phyloP scores from a whole-genome alignment of 2,888 invertebrate genomes.

The Cheilosia urbana region DNA sequence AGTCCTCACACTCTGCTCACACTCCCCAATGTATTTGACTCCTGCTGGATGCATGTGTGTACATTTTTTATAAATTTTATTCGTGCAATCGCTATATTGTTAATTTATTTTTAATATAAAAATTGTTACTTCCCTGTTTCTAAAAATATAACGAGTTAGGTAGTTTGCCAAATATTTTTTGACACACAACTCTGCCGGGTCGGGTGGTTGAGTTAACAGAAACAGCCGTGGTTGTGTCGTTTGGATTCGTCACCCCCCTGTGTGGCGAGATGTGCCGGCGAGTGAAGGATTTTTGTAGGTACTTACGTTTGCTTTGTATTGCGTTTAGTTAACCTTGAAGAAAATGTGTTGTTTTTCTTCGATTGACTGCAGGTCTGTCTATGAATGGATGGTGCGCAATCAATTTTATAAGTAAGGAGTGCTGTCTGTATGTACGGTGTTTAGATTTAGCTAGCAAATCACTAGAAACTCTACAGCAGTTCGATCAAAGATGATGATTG shows the following conservation, averaged over 20 bases:
- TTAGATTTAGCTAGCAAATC: too few species aligned
- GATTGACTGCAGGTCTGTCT: slow-evolving; percentile 1
- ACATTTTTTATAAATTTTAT: slow-evolving; percentile 2
- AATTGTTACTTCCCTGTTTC: slow-evolving; percentile 40
- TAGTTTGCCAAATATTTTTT: slow-evolving; percentile 27
- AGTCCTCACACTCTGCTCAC: too few species aligned
- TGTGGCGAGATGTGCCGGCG: slow-evolving; percentile 48
- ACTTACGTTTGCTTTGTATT: neutral
- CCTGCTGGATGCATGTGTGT: slow-evolving; percentile 6
- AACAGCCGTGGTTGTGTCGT: neutral
- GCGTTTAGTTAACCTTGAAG: slow-evolving; percentile 51
- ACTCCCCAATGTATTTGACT: neutral
- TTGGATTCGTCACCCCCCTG: slow-evolving; percentile 47
- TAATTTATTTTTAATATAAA: slow-evolving; percentile 3
- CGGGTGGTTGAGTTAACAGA: slow-evolving; percentile 19
- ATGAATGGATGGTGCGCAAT: slow-evolving; percentile 11
- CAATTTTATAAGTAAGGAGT: neutral
- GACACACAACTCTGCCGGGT: neutral
- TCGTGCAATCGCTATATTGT: neutral
- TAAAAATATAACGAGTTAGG: slow-evolving; percentile 31
- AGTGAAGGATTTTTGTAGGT: neutral
- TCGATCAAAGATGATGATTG: too few species aligned
- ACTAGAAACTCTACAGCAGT: too few species aligned
- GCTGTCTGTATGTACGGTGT: too few species aligned
- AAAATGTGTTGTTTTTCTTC: slow-evolving; percentile 38